These are phyloP conservation scores for Drosophila sulfurigaster DNA, from an alignment of 1,140 invertebrate genomes.

Conservation along the genomic window DNA sequence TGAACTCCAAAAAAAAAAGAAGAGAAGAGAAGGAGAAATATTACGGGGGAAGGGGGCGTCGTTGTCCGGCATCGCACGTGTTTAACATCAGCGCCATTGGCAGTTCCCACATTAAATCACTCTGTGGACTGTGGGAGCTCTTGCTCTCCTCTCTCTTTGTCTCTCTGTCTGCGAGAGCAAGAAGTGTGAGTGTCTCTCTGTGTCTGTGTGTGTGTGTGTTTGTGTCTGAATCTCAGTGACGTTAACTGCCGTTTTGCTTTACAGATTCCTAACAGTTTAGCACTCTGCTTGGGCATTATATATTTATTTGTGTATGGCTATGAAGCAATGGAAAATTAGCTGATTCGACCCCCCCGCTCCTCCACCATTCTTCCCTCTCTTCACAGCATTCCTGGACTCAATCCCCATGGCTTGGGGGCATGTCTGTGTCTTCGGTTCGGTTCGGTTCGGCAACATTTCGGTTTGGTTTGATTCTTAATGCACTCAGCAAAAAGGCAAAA, in stretches of 20 bases:
- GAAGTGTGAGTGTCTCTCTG: conserved; percentile 3
- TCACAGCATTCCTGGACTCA: not conserved
- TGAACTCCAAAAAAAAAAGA: conserved; percentile 1
- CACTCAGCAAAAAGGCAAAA: conserved; percentile 38
- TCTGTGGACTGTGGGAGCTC: conserved; percentile 36
- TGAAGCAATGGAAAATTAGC: conserved; percentile 51
- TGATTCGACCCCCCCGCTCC: not conserved
- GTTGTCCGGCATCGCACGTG: conserved; percentile 56
- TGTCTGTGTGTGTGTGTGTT: not conserved
- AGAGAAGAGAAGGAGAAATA: no score
- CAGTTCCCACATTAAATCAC: conserved; percentile 78
- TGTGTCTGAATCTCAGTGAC: conserved; percentile 36
- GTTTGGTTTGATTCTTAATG: conserved; percentile 19
- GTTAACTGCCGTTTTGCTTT: conserved; percentile 47
- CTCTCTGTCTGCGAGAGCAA: not conserved
- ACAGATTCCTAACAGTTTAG: conserved; percentile 47
- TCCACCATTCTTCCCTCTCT: no score
- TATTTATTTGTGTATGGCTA: conserved; percentile 6
- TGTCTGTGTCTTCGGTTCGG: conserved; percentile 11
- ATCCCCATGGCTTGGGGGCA: conserved; percentile 28
- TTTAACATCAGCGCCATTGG: conserved; percentile 49
- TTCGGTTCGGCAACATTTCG: no score
- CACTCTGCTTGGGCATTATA: conserved; percentile 9
- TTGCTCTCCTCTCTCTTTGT: not conserved
- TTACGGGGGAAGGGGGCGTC: not conserved